phyloP scores from a whole-genome alignment of 2,888 invertebrate species.

The Melikaiella ostensackeni region DNA sequence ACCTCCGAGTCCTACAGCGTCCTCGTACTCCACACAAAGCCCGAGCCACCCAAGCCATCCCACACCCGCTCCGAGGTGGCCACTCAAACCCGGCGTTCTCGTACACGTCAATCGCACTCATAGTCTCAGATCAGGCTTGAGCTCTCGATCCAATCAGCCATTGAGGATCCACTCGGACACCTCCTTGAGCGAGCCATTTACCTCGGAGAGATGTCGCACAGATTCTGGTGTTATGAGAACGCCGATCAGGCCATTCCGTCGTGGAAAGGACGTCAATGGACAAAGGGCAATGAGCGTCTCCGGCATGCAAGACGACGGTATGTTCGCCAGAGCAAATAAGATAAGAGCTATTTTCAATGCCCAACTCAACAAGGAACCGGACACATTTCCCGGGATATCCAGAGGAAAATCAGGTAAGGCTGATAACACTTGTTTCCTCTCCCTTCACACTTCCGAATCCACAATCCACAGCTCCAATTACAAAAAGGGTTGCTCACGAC shows the following conservation, averaged over 20 bases:
- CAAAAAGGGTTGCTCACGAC: constrained; percentile 20
- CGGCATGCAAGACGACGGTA: constrained; percentile 68
- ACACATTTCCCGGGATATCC: constrained; percentile 73
- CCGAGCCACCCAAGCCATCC: constrained; percentile 61
- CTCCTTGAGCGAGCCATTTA: constrained; percentile 52
- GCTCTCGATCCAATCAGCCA: constrained; percentile 61
- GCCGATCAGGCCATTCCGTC: constrained; percentile 64
- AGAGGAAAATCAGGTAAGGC: constrained; percentile 74
- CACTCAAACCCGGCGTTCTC: constrained; percentile 91
- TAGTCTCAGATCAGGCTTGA: constrained; percentile 78
- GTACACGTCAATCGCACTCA: constrained; percentile 92
- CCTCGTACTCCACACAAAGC: constrained; percentile 66
- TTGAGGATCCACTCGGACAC: constrained; percentile 61
- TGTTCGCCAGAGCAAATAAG: constrained; percentile 73
- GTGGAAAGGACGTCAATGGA: constrained; percentile 57
- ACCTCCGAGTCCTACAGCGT: constrained; percentile 72
- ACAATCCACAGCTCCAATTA: constrained; percentile 6
- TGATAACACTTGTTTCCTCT: constrained; percentile 13
- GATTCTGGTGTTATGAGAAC: constrained; percentile 54
- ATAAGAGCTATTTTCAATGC: constrained; percentile 74
- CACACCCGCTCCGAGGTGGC: constrained; percentile 86
- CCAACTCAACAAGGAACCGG: constrained; percentile 70
- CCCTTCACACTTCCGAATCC: neutral
- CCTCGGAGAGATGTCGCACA: constrained; percentile 48
- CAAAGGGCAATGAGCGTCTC: constrained; percentile 47